A percentile compares a stretch with the other conserved stretches of the same genome.
phyloP scores from a whole-genome alignment of 1,140 invertebrate genomes.

The Dufourea novaeangliae region DNA sequence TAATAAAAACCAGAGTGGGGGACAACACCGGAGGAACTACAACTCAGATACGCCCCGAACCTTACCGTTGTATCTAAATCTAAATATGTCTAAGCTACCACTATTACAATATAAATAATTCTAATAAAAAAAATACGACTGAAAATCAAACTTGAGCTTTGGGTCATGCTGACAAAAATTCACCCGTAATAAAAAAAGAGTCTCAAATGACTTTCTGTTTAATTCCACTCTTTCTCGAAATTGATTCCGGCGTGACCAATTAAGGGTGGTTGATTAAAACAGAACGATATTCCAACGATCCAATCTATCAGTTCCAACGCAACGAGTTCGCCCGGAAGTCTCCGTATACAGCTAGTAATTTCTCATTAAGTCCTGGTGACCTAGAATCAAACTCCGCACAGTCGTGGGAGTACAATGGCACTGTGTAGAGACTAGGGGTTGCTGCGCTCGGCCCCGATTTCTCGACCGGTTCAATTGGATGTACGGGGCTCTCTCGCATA shows the following conservation, averaged over 20 bases:
- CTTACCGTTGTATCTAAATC: too few relatives aligned
- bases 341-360: slow-evolving; percentile 48
- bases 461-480: slow-evolving; percentile 59
- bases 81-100: too few relatives aligned
- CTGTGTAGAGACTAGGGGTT: slow-evolving; percentile 38
- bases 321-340: slow-evolving; percentile 37
- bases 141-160: too few relatives aligned
- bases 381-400: slow-evolving; percentile 52
- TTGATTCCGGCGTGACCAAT: slow-evolving; percentile 7
- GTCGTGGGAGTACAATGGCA: slow-evolving; percentile 46
- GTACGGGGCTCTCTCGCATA: slow-evolving; percentile 47
- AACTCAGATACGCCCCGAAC: too few relatives aligned
- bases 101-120: too few relatives aligned
- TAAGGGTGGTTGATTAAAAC: neutral
- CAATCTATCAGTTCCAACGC: slow-evolving; percentile 32
- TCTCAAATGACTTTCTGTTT: too few relatives aligned
- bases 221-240: neutral
- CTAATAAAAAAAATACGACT: too few relatives aligned
- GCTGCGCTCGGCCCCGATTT: slow-evolving; percentile 19
- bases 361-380: slow-evolving; percentile 61
- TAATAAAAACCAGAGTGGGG: too few relatives aligned
- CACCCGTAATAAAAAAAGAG: too few relatives aligned
- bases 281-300: neutral
- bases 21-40: too few relatives aligned
- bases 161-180: too few relatives aligned